phyloP scores from a whole-genome alignment of 2,888 invertebrate species.

The Nycteola revayana region DNA sequence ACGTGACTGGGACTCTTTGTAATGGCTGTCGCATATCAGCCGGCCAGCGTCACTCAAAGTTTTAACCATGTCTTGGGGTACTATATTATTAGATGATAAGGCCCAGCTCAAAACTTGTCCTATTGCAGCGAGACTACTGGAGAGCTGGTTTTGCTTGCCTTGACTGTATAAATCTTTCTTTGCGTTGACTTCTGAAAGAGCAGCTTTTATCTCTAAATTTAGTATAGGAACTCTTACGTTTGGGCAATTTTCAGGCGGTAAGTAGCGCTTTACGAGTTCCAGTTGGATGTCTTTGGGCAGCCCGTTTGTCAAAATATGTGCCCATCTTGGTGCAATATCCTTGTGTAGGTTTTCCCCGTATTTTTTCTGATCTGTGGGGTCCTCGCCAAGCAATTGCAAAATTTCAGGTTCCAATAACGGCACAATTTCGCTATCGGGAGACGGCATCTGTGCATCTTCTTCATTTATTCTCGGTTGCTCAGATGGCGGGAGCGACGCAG shows the following conservation, averaged over 20 bases:
- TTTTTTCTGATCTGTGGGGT: neutral
- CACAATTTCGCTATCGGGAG: no score
- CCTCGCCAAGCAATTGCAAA: neutral
- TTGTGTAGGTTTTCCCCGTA: constrained; percentile 1
- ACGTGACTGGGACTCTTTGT: constrained; percentile 7
- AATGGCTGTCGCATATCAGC: constrained; percentile 15
- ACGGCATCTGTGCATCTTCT: no score
- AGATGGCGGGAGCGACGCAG: no score
- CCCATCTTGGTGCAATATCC: neutral
- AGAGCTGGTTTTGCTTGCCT: constrained; percentile 16
- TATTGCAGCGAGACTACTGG: constrained; percentile 13
- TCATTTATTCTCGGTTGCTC: no score
- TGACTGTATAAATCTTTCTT: constrained; percentile 17
- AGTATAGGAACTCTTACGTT: constrained; percentile 16
- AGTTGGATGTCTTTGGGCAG: constrained; percentile 1
- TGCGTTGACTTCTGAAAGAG: constrained; percentile 9
- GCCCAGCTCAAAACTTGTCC: constrained; percentile 12
- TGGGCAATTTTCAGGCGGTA: constrained; percentile 15
- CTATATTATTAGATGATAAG: neutral
- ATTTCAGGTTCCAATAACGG: constrained; percentile 3
- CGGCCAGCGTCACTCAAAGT: constrained; percentile 16
- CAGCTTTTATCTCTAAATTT: constrained; percentile 19
- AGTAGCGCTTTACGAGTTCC: constrained; percentile 10
- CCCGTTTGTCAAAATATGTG: constrained; percentile 5
- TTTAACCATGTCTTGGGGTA: constrained; percentile 13